phyloP scores from a whole-genome alignment of 2,113 vertebrate genomes.

The Sciurus niger region DNA sequence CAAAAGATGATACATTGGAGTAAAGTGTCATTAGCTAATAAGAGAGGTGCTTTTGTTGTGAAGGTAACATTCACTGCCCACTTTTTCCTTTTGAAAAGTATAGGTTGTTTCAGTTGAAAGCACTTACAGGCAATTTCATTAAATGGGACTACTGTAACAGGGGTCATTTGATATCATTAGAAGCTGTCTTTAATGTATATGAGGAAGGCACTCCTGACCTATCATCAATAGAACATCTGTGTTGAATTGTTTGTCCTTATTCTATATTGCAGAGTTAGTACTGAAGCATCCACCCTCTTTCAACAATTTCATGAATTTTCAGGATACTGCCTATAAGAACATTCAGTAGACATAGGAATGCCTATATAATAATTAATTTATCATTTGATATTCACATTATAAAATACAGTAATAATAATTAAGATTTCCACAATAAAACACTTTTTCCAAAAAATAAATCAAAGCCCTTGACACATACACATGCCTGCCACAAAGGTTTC shows the following conservation, averaged over 20 bases:
- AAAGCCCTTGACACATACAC: slow-evolving; percentile 16
- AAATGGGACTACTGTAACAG: slow-evolving; percentile 63
- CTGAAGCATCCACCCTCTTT: slow-evolving; percentile 7
- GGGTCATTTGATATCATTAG: slow-evolving; percentile 66
- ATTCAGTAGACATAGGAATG: slow-evolving; percentile 24
- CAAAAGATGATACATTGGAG: slow-evolving; percentile 67
- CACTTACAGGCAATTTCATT: slow-evolving; percentile 78
- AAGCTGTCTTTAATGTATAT: slow-evolving; percentile 66
- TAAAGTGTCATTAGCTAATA: slow-evolving; percentile 74
- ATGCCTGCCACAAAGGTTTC: slow-evolving; percentile 11
- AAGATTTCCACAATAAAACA: slow-evolving; percentile 41
- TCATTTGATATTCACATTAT: not conserved
- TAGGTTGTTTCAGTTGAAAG: slow-evolving; percentile 67
- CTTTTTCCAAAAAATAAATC: not conserved
- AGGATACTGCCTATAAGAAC: not conserved
- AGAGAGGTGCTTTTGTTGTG: slow-evolving; percentile 71
- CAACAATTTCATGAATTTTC: slow-evolving; percentile 47
- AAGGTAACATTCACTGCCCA: slow-evolving; percentile 66
- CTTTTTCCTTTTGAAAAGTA: slow-evolving; percentile 76
- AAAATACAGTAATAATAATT: slow-evolving; percentile 34
- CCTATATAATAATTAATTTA: slow-evolving; percentile 41
- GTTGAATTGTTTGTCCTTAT: slow-evolving; percentile 65
- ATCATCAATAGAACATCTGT: slow-evolving; percentile 61
- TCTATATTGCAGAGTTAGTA: not conserved
- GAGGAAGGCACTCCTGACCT: slow-evolving; percentile 47